Base-by-base conservation (phyloP, 2,113 vertebrate species). In the Ptilonorhynchus violaceus region DNA sequence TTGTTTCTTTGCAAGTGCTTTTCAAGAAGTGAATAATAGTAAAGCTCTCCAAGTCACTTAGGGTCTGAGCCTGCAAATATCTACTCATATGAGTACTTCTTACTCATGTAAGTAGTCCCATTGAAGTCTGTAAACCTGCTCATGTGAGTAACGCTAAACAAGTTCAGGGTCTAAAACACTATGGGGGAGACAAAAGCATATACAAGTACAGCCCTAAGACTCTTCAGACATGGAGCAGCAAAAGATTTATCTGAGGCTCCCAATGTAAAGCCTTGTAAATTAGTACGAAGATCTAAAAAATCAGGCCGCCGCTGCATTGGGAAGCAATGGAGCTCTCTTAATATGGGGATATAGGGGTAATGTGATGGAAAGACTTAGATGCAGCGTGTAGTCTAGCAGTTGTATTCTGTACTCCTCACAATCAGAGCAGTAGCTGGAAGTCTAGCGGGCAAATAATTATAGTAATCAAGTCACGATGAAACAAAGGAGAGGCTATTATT, bases 381-480 rank as follows among this genome's bases (percentile, higher is more conserved):
- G 94, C 96, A 89, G 94, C 79, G 76, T 98, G 96, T 81, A 92
- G 94, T 49, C 92, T 64, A 70, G 80, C 94, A 88, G 94, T 93
- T 68, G 46, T 95, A 94, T 97, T 97, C 95, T 97, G 92, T 92
- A 91, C 87, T 96, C 69, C 68, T 81, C 96, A 88, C 93, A 97
- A 97, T 96, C 93, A 39, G 96, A 94, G 97, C 96, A 97, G 96
- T 96, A 96, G 97, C 95, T 98, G 96, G 87, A 96, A 98, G 97
- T 97, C 97, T 98, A 97, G 96, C 49, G 0, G 96, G 95, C 96
- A 97, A 95, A 97, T 97, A 97, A 98, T 98, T 98, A 97, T 95
- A 95, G 96, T 97, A 98, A 98, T 98, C 97, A 94, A 98, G 97
- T 98, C 97, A 97, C 4, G 83, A 89, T 78, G 93, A 97, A 98